Conservation (phyloP, 2,888 invertebrate genomes). For the Gymnosoma rotundatum region DNA sequence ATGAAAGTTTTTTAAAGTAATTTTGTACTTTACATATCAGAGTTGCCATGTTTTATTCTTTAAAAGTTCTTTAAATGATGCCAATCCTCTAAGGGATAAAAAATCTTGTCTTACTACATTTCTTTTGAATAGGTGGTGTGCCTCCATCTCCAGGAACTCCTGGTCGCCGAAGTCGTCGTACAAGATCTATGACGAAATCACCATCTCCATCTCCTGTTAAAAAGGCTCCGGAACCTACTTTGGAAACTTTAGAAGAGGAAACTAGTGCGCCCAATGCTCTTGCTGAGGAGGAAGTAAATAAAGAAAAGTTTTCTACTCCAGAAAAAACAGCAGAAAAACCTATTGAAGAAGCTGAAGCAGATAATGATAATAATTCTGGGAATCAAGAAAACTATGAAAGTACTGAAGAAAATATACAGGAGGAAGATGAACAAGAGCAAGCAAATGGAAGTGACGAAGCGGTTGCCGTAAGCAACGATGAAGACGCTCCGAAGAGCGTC, state of each 20-base stretch:
- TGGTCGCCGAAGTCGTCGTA: slow-evolving; percentile 78
- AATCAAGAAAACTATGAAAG: slow-evolving; percentile 39
- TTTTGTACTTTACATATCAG: not conserved
- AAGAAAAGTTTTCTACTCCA: slow-evolving; percentile 39
- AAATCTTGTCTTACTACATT: no score
- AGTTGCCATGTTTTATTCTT: not conserved
- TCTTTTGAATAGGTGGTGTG: slow-evolving; percentile 61
- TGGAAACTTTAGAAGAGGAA: slow-evolving; percentile 79
- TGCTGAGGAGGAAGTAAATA: slow-evolving; percentile 46
- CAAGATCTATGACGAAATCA: slow-evolving; percentile 80
- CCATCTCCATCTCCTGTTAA: slow-evolving; percentile 79
- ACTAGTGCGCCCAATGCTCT: slow-evolving; percentile 63
- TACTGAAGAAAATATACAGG: slow-evolving; percentile 41
- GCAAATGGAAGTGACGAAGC: slow-evolving; percentile 54
- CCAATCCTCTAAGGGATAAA: no score
- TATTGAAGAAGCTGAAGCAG: not conserved
- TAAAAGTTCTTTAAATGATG: not conserved
- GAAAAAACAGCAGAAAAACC: slow-evolving; percentile 55
- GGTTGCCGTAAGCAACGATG: slow-evolving; percentile 61
- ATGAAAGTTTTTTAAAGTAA: not conserved
- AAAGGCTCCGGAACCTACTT: slow-evolving; percentile 74
- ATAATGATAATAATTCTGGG: slow-evolving; percentile 47
- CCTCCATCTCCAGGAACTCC: slow-evolving; percentile 78
- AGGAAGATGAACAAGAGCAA: slow-evolving; percentile 50
- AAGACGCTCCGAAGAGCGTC: slow-evolving; percentile 78